Evolutionary conservation across 2,888 invertebrate species (phyloP).

Genomic region (Eurytoma californica): DNA sequence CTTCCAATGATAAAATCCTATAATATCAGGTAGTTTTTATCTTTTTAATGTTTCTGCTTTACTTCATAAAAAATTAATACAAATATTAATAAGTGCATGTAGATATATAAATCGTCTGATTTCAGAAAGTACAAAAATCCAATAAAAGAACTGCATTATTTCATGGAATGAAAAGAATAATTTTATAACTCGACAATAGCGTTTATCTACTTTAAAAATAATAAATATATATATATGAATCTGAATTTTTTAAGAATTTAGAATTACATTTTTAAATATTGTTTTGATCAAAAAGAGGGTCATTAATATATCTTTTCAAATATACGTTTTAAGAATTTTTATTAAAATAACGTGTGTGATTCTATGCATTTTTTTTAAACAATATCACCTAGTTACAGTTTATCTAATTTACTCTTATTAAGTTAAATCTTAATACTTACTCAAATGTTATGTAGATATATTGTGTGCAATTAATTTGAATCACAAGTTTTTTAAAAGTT

Average conservation of each 20-base stretch:
- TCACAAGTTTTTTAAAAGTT: not conserved
- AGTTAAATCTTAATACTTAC: slow-evolving; percentile 1
- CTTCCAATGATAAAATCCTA: too few relatives aligned
- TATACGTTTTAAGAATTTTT: not conserved
- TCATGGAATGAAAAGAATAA: slow-evolving; percentile 24
- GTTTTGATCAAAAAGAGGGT: slow-evolving; percentile 16
- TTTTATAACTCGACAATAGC: slow-evolving; percentile 6
- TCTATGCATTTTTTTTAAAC: not conserved
- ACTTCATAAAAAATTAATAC: not conserved
- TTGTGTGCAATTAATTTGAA: not conserved
- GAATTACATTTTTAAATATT: too few relatives aligned
- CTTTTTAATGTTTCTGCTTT: not conserved
- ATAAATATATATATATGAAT: too few relatives aligned
- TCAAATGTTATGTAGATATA: not conserved
- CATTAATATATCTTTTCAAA: not conserved
- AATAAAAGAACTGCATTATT: slow-evolving; percentile 1
- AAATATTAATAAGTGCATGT: not conserved
- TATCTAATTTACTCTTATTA: not conserved
- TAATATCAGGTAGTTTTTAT: not conserved
- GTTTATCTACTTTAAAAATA: slow-evolving; percentile 11
- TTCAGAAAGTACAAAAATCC: slow-evolving; percentile 39
- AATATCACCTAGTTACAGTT: not conserved
- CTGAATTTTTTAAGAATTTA: too few relatives aligned
- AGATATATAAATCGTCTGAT: slow-evolving; percentile 19
- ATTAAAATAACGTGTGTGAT: not conserved